Evolutionary conservation across 2,113 vertebrate species (phyloP), one percentile per base, ranked within the genome.

Genomic region (Plectropomus leopardus): DNA sequence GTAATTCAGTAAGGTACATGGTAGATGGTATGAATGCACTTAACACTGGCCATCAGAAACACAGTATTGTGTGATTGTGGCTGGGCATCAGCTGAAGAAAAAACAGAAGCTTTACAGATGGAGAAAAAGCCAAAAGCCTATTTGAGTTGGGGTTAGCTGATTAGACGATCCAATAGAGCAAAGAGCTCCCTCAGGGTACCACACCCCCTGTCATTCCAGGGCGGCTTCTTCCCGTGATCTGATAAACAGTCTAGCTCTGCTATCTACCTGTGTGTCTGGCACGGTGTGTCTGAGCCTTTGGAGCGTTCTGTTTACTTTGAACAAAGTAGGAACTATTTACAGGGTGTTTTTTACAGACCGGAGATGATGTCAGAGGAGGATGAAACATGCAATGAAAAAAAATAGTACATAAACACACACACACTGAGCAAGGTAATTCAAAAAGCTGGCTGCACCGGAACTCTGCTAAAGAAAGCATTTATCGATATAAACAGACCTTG

Each of bases 121-220:
- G 40, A 76, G 72, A 60, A 80, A 72, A 28, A 72, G 51, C 59
- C 57, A 34, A 80, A 71, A 70, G 78, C 72, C 59, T 87, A 7
- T 87, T 86, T 83, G 76, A 72, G 80, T 72, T 83, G 51, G 51
- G 24, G 63, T 92, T 87, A 83, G 70, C 63, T 63, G 83, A 81
- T 92, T 23, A 75, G 58, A 83, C 69, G 55, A 32, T 34, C 26
- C 65, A 83, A 47, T 51, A 68, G 78, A 82, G 67, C 67, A 7
- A 42, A 59, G 45, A 64, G 71, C 47, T 47, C 61, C 88, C 78
- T 84, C 51, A 51, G 86, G 87, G 77, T 57, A 86, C 77, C 83
- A 78, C 80, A 74, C 87, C 87, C 58, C 28, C 54, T 67, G 76
- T 87, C 80, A 88, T 82, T 89, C 81, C 76, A 88, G 53, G 55